Base-by-base conservation (phyloP, 2,113 vertebrate genomes). In the Rana temporaria region DNA sequence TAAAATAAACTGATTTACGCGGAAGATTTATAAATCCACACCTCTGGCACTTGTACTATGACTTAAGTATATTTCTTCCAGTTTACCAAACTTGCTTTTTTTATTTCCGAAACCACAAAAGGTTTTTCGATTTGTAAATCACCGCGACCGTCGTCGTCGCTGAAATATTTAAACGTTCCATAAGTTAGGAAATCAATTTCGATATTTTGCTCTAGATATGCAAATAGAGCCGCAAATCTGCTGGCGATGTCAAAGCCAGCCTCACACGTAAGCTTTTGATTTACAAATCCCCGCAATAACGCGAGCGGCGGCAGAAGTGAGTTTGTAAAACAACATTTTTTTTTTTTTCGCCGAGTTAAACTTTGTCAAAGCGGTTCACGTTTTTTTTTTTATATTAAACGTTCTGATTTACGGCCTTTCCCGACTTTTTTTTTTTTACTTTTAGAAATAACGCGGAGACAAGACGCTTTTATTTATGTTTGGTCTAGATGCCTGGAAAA, bases 1-100 rank as follows among this genome's bases (percentile, higher is more conserved):
- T 93, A 94, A 93, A 94, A 93, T 91, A 93, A 90, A 66, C 87
- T 94, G 93, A 94, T 95, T 94, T 94, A 94, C 92, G 93, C 93
- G 90, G 91, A 91, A 90, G 93, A 93, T 92, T 92, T 94, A 94
- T 95, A 95, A 93, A 93, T 94, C 91, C 91, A 85, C 34, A 90
- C 91, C 93, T 93, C 90, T 91, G 88, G 88, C 86, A 83, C 72
- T 83, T 75, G 63, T 67, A 86, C 88, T 92, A 89, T 90, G 92
- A 87, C 91, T 91, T 93, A 91, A 93, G 89, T 89, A 92, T 94
- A 90, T 93, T 91, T 92, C 92, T 68, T 89, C 89, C 93, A 91
- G 93, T 95, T 95, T 93, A 94, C 93, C 93, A 93, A 94, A 94
- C 92, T 90, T 85, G 88, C 92, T 88, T 1, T 30, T 30, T 91